Base-by-base conservation (phyloP, 2,113 vertebrate species). In the Theristicus caerulescens region DNA sequence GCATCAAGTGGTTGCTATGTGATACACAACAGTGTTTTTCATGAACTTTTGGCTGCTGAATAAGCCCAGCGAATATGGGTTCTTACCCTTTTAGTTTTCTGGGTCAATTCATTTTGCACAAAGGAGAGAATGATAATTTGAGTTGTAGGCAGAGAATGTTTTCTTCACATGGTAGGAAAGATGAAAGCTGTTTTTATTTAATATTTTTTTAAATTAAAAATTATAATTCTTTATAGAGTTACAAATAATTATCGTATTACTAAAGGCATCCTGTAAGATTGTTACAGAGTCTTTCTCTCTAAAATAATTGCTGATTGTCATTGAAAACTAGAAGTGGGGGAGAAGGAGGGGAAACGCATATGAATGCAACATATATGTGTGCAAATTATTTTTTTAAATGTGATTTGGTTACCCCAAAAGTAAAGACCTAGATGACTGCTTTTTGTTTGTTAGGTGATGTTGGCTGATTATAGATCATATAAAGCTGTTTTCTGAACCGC, bases 1-100 rank as follows among this genome's bases (percentile, higher is more conserved):
- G 64, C 89, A 93, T 97, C 73, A 73, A 90, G 84, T 74, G 67
- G 96, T 95, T 74, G 49, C 96, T 85, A 94, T 79, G 94, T 89
- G 96, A 93, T 94, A 95, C 86, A 88, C 94, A 94, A 94, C 86
- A 82, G 93, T 88, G 96, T 95, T 97, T 97, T 97, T 97, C 91
- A 91, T 95, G 96, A 98, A 96, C 92, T 95, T 96, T 93, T 97
- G 96, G 94, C 94, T 95, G 86, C 73, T 91, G 90, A 93, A 97
- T 96, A 93, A 95, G 95, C 87, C 92, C 73, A 79, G 95, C 81
- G 92, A 96, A 95, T 97, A 95, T 95, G 94, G 96, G 82, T 96
- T 97, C 95, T 96, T 95, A 87, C 79, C 94, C 93, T 95, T 96
- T 90, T 79, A 70, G 96, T 87, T 96, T 97, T 97, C 96, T 96